Percentiles rank a stretch among this genome's conserved stretches.
Evolutionary conservation across 2,113 vertebrate species (phyloP).

Genomic region (Scartelaos histophorus): DNA sequence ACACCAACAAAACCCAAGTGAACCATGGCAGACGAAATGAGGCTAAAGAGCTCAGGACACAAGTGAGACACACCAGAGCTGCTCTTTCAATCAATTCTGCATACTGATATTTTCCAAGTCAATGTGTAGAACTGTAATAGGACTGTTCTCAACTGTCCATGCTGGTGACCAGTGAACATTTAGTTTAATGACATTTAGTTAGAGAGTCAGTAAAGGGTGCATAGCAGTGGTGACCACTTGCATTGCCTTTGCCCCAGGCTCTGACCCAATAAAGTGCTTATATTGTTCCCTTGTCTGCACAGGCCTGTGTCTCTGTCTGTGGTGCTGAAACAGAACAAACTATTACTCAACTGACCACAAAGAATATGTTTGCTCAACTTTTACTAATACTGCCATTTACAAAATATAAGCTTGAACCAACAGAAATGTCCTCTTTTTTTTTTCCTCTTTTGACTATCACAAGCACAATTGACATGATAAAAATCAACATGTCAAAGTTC

Average conservation of each 20-base stretch:
- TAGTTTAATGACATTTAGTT: not conserved
- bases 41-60: slow-evolving; percentile 39
- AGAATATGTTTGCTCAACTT: not conserved
- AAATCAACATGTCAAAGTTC: not conserved
- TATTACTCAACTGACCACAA: not conserved
- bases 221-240: not conserved
- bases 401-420: not conserved
- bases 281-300: slow-evolving; percentile 10
- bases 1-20: no score
- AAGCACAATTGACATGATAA: no score
- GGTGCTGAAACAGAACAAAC: not conserved
- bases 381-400: no score
- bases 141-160: not conserved
- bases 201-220: not conserved
- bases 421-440: not conserved
- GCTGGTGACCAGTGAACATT: not conserved
- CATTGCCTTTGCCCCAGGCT: not conserved
- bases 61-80: slow-evolving; percentile 42
- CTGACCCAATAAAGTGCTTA: not conserved
- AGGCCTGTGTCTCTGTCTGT: not conserved
- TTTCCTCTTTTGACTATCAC: not conserved
- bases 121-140: slow-evolving; percentile 5
- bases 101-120: slow-evolving; percentile 19
- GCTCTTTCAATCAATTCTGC: not conserved
- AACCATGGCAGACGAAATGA: no score